Evolutionary conservation across 2,888 invertebrate species (phyloP), one percentile per base, ranked within the genome.

Genomic region (Volucella bombylans): DNA sequence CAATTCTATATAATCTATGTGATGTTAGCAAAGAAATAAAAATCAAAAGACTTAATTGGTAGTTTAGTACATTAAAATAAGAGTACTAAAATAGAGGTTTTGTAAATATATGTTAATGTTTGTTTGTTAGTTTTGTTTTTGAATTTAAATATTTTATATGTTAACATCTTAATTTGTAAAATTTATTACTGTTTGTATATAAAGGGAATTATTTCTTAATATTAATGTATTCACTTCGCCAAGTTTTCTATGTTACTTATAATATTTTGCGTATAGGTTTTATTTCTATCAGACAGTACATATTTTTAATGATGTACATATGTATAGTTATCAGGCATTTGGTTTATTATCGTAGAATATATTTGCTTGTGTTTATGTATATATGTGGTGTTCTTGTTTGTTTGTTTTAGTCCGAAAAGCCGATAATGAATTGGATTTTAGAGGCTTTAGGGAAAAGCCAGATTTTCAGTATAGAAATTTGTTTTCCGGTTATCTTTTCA

Each of bases 31-130:
- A 81, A 18, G 55, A 15, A 64, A 10, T 50, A 43, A 38, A 54
- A 31, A 39, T 6, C 41, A 61, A 49, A 49, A 69, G 18, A 54
- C 52, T 54, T 82, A 49, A 55, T 11, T 52, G 15, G 39, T 57
- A 64, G 31, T 14, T 43, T 31, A 54, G 54, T 55, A 80, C 41
- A 10, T 50, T 49, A 11, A 62, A 68, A 55, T 68, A 77, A 71
- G 64, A 76, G 69, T 76, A 59, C 41, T 71, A 55, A 71, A 71
- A 82, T 77, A 71, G 68, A 80, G 43, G 31, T 80, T 76, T 45
- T 65, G 68, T 68, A 68, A 73, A 80, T 73, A 73, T 45, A 2
- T 52, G 4, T 49, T 50, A 43, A 4, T 68, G 4, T 64, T 47
- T 38, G 14, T 67, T 59, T 14, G 10, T 50, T 72, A 57, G 18